These are phyloP conservation scores for Unio pictorum DNA, from an alignment of 2,888 invertebrate species.

Conservation along the genomic window DNA sequence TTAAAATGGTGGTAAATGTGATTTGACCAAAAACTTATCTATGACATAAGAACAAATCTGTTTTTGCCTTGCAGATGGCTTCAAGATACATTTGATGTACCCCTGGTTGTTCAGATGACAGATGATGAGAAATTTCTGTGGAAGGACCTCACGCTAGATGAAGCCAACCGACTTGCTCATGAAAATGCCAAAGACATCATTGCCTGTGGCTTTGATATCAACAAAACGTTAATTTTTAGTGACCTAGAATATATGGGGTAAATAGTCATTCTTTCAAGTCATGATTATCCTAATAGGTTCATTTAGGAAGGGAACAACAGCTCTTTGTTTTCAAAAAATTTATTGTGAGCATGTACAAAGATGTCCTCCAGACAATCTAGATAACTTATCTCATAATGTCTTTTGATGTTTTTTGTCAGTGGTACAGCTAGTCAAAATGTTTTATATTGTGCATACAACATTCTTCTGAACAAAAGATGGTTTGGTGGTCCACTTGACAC, in stretches of 20 bases:
- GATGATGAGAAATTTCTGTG: slow-evolving; percentile 99
- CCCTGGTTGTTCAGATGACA: slow-evolving; percentile 95
- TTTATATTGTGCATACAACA: too few species aligned
- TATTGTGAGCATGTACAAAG: too few species aligned
- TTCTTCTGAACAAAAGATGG: too few species aligned
- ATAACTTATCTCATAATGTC: too few species aligned
- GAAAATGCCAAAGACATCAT: slow-evolving; percentile 99
- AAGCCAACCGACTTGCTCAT: slow-evolving; percentile 84
- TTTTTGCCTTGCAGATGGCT: slow-evolving; percentile 81
- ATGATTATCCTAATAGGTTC: neutral
- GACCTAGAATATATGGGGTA: slow-evolving; percentile 95
- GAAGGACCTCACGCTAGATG: slow-evolving; percentile 93
- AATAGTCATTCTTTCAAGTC: slow-evolving; percentile 55
- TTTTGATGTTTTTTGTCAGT: too few species aligned
- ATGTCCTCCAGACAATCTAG: too few species aligned
- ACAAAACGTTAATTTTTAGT: slow-evolving; percentile 97
- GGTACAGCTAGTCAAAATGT: too few species aligned
- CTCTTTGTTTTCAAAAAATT: neutral
- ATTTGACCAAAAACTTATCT: too few species aligned
- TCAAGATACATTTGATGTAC: slow-evolving; percentile 96
- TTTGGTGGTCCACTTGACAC: too few species aligned
- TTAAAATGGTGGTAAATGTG: neutral
- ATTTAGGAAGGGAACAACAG: neutral
- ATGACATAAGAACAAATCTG: neutral
- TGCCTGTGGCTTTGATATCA: slow-evolving; percentile 92